Base-by-base conservation (phyloP, 1,140 invertebrate species). In the Drepana arcuata region DNA sequence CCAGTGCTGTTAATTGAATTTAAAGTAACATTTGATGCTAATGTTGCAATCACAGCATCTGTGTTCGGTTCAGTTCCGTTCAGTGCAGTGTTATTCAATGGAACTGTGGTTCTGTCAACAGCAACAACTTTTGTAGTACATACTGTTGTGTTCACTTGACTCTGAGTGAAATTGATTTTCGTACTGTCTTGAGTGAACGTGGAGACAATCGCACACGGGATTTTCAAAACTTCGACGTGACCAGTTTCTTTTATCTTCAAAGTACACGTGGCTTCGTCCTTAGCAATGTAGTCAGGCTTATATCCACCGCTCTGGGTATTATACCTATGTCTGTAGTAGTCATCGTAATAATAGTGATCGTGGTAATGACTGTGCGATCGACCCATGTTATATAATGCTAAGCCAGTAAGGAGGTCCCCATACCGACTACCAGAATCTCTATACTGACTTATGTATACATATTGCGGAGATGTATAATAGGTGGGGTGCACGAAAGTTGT, bases 121-220 rank as follows among this genome's bases (percentile, higher is more conserved):
- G n/a, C n/a, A n/a, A n/a, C n/a, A n/a, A n/a, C n/a, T n/a, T n/a
- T 47, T 0, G 44, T 52, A 0, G 41, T 48, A 28, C 68, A 71
- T 14, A 64, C 44, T 12, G 64, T 69, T 28, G 45, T 50, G 12
- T 62, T 67, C 12, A 44, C 36, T 14, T 37, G 14, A 16, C 16
- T 46, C n/a, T 31, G 13, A 16, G 26, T 41, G 18, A 30, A 25
- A 15, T 53, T 26, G 9, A 51, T 25, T 41, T 60, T 61, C 16
- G 53, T 55, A 37, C 67, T 61, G 7, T 51, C 61, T 39, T 69
- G 49, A 14, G 69, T 69, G 32, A 81, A 81, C 7, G 77, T 81
- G 1, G 77, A 74, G 5, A 81, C 73, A 12, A 81, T 81, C 50
- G 75, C 77, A 47, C 77, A 81, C 14, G 77, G 77, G 36, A 81